These are phyloP conservation scores for Varanus salvator DNA, from an alignment of 2,113 vertebrate species.

Conservation along the genomic window DNA sequence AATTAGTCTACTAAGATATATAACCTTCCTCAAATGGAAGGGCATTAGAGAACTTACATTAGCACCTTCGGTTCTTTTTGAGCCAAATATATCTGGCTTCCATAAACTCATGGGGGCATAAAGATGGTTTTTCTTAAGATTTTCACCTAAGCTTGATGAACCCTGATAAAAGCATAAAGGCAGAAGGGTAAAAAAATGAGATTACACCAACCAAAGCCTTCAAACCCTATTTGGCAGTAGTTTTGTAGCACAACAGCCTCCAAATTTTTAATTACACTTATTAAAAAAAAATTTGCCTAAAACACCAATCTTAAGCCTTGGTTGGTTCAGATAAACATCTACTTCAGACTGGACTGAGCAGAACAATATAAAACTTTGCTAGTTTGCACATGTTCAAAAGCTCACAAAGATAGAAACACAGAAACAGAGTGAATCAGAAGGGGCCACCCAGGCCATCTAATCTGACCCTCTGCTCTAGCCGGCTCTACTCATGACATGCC, in stretches of 20 bases:
- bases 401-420: background rate
- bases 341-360: background rate
- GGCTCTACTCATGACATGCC: no score
- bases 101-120: background rate
- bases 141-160: background rate
- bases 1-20: conserved; percentile 1
- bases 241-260: background rate
- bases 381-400: background rate
- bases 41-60: background rate
- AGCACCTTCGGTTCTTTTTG: background rate
- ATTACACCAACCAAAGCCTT: background rate
- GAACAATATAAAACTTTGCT: background rate
- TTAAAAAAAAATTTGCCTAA: background rate
- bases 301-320: background rate
- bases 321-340: background rate
- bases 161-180: background rate
- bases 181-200: no score
- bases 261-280: background rate
- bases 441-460: no score
- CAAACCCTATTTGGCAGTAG: background rate
- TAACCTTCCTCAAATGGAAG: background rate
- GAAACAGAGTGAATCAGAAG: no score
- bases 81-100: background rate
- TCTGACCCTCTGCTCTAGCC: no score
- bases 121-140: background rate